Conservation (phyloP, 2,797 vertebrate species). For the Antennarius maculatus region DNA sequence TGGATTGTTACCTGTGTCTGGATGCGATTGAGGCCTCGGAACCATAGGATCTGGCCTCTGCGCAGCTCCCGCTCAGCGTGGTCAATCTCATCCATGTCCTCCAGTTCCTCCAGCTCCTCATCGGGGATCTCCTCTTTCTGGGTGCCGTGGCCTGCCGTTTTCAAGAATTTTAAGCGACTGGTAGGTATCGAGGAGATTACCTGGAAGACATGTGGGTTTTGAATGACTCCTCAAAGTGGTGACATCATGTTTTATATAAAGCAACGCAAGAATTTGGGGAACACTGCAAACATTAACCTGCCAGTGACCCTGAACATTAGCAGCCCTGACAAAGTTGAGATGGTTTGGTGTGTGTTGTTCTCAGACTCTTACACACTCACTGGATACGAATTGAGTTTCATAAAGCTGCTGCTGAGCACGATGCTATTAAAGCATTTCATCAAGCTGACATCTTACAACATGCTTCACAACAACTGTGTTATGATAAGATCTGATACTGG, state of each 20-base stretch:
- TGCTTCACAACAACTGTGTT: too few relatives aligned
- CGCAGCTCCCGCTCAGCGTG: slow-evolving; percentile 97
- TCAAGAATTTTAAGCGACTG: slow-evolving; percentile 96
- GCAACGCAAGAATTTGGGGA: slow-evolving; percentile 3
- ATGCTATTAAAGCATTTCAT: too few relatives aligned
- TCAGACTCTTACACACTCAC: too few relatives aligned
- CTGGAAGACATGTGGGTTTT: slow-evolving; percentile 68
- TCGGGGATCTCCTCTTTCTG: slow-evolving; percentile 98
- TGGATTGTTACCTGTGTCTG: slow-evolving; percentile 94
- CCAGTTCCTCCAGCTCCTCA: slow-evolving; percentile 94
- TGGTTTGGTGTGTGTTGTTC: slow-evolving; percentile 16
- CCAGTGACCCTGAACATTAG: slow-evolving; percentile 32
- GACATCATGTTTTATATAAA: slow-evolving; percentile 9
- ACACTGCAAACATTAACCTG: slow-evolving; percentile 16
- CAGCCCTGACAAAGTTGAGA: neutral
- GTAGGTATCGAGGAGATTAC: slow-evolving; percentile 96
- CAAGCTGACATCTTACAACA: too few relatives aligned
- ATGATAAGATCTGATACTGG: too few relatives aligned
- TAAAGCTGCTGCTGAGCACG: too few relatives aligned
- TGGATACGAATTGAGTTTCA: too few relatives aligned
- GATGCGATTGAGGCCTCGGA: slow-evolving; percentile 98
- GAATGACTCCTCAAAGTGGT: neutral
- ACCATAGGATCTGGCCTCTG: slow-evolving; percentile 99
- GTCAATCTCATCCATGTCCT: slow-evolving; percentile 97
- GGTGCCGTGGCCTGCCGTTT: slow-evolving; percentile 96